These are phyloP conservation scores for Ptiloglossa arizonensis DNA, from an alignment of 1,140 invertebrate genomes.

Conservation along the genomic window DNA sequence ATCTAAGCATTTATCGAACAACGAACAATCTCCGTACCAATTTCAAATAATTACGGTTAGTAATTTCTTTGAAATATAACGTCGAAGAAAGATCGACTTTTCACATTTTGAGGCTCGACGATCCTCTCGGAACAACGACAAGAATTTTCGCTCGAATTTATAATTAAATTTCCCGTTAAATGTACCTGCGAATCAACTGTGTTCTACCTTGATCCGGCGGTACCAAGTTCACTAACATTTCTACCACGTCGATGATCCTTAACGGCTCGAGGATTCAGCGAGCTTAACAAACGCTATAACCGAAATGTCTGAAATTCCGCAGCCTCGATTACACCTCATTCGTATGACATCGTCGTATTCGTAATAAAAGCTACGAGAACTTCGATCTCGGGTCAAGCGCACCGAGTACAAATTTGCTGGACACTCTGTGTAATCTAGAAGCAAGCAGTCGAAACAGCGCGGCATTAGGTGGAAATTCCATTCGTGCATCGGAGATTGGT, in stretches of 20 bases:
- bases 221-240: not conserved
- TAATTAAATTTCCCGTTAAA: not conserved
- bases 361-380: slow-evolving; percentile 15
- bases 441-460: slow-evolving; percentile 17
- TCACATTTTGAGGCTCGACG: too few species aligned
- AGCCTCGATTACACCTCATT: slow-evolving; percentile 9
- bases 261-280: not conserved
- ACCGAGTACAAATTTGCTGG: slow-evolving; percentile 3
- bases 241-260: not conserved
- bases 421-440: slow-evolving; percentile 21
- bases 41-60: too few species aligned
- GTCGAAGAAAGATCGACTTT: too few species aligned
- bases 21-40: too few species aligned
- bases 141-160: not conserved
- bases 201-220: not conserved
- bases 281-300: not conserved
- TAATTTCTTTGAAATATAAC: too few species aligned
- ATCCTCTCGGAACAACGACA: not conserved
- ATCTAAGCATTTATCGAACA: too few species aligned
- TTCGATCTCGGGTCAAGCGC: slow-evolving; percentile 1
- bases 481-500: slow-evolving; percentile 41
- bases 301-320: not conserved
- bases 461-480: slow-evolving; percentile 33
- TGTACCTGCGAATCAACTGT: not conserved
- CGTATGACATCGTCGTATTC: not conserved